Base-by-base conservation (phyloP, 1,140 invertebrate genomes). In the Saxidomus purpurata region DNA sequence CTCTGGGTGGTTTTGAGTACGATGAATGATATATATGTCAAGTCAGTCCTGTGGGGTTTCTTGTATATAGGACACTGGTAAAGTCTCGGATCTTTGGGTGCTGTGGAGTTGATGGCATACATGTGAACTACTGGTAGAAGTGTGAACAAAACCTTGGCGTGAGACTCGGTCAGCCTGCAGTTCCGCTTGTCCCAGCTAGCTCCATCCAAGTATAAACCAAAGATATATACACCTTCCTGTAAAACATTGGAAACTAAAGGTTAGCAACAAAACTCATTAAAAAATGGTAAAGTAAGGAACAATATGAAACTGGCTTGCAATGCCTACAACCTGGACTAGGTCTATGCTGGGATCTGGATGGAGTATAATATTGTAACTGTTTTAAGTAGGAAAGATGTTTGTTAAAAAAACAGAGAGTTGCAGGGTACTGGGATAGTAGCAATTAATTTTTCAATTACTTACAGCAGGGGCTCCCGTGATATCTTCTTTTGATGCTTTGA, bases 21-120 rank as follows among this genome's bases (percentile, higher is more conserved):
- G 74, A 99, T 98, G 2, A 98, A 98, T 0, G 98, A 98, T 25
- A 99, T 98, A 95, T 99, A 99, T 94, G 98, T 99, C 15, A 97
- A 96, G 96, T 99, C 98, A 0, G 98, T 99, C 84, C 98, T 96
- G 92, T 98, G 97, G 0, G 98, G 98, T 94, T 99, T 99, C 90
- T 98, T 97, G 95, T 99, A 99, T 91, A 99, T 98, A 0, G 99
- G 98, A 96, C 99, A 99, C 94, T 99, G 98, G 94, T 99, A 99
- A 0, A 99, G 96, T 91, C 94, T 97, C 97, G 0, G 98, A 97
- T 96, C 99, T 98, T 96, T 99, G 98, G 36, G 98, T 97, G 8
- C 98, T 97, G 3, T 92, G 8, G 93, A 98, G 80, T 95, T 94
- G 28, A 95, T 93, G 47, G 95, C 95, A 91, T 91, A 95, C 91